Evolutionary conservation across 2,888 invertebrate genomes (phyloP).

Genomic region (Phalera bucephala): DNA sequence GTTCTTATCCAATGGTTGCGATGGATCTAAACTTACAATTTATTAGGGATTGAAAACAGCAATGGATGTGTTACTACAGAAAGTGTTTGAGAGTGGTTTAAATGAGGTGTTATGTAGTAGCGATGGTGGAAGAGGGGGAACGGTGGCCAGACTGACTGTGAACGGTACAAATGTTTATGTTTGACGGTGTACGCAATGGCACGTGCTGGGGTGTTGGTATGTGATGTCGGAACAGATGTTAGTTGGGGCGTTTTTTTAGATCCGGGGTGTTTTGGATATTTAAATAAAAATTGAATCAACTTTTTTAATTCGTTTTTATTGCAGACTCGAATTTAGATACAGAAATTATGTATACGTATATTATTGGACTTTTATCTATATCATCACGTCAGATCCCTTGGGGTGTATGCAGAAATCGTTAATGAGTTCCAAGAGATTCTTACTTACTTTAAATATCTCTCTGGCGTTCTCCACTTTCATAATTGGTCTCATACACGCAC

Average conservation of each 20-base stretch:
- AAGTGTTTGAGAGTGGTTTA: slow-evolving; percentile 21
- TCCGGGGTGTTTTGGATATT: slow-evolving; percentile 18
- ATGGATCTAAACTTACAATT: slow-evolving; percentile 19
- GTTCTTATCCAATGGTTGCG: slow-evolving; percentile 56
- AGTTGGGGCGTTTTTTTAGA: slow-evolving; percentile 37
- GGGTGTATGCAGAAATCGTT: no score
- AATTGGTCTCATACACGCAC: no score
- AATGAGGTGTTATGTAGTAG: slow-evolving; percentile 40
- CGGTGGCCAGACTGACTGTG: slow-evolving; percentile 47
- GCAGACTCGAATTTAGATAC: slow-evolving; percentile 5
- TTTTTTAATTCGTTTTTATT: neutral
- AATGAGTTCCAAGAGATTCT: no score
- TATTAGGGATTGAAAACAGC: slow-evolving; percentile 19
- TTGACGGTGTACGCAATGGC: slow-evolving; percentile 47
- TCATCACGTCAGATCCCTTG: no score
- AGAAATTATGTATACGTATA: no score
- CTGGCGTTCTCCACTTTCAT: no score
- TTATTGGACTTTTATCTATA: no score
- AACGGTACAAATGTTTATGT: slow-evolving; percentile 60
- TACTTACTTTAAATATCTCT: no score
- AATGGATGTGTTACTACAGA: slow-evolving; percentile 39
- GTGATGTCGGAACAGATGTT: slow-evolving; percentile 63
- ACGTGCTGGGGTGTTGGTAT: slow-evolving; percentile 57
- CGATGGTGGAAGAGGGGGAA: slow-evolving; percentile 28
- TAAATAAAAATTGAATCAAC: neutral